A percentile compares a stretch with the other conserved stretches of the same genome.
These are phyloP conservation scores for Parnassius smintheus DNA, from an alignment of 2,888 invertebrate species.

Conservation along the genomic window DNA sequence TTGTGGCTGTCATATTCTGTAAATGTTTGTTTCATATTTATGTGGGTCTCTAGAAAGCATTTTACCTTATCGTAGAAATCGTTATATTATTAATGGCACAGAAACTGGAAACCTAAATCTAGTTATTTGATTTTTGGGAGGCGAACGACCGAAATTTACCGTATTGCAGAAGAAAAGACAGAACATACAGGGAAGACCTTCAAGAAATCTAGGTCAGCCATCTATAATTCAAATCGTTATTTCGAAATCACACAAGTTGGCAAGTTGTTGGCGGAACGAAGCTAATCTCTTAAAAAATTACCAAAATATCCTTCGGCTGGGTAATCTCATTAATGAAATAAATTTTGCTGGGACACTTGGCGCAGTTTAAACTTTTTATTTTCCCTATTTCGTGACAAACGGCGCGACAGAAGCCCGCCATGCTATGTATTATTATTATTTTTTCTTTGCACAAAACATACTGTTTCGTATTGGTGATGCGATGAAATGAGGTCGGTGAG, in stretches of 20 bases:
- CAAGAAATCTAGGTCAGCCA: slow-evolving; percentile 1
- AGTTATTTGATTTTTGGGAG: no score
- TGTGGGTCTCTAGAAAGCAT: no score
- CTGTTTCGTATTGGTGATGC: neutral
- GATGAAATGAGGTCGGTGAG: neutral
- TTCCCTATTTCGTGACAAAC: slow-evolving; percentile 8
- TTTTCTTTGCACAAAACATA: neutral
- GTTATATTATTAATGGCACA: no score
- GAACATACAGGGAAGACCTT: no score
- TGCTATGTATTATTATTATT: slow-evolving; percentile 1
- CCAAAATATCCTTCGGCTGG: slow-evolving; percentile 1
- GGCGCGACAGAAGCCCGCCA: neutral
- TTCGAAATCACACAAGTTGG: slow-evolving; percentile 4
- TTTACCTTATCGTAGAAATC: no score
- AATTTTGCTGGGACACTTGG: slow-evolving; percentile 8
- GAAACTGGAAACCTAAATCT: no score
- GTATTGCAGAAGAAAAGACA: no score
- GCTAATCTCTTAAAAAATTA: slow-evolving; percentile 5
- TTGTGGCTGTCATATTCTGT: no score
- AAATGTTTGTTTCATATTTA: no score
- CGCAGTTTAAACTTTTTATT: slow-evolving; percentile 10
- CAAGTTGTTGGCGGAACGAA: neutral
- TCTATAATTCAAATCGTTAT: slow-evolving; percentile 4
- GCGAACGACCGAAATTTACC: no score
- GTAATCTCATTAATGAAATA: slow-evolving; percentile 12